Conservation (phyloP, 1,140 invertebrate genomes). For the Brachionus rubens region DNA sequence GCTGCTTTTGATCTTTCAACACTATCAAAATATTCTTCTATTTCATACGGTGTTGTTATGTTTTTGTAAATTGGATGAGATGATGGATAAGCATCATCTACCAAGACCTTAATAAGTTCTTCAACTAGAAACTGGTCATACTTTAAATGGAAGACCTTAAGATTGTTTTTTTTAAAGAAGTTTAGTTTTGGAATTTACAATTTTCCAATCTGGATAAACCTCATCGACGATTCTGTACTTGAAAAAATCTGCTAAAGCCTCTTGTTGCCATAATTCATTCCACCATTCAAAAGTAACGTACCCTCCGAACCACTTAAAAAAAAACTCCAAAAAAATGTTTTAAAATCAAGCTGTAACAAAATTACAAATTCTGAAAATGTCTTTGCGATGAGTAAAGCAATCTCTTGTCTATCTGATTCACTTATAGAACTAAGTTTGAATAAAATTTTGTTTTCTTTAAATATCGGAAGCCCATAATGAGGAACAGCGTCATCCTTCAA, state of each 20-base stretch:
- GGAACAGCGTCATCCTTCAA: neutral
- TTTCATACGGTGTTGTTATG: slow-evolving; percentile 18
- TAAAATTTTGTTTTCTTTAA: slow-evolving; percentile 27
- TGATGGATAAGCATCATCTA: slow-evolving; percentile 20
- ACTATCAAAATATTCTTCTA: slow-evolving; percentile 42
- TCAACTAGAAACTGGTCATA: slow-evolving; percentile 26
- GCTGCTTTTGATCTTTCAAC: slow-evolving; percentile 36
- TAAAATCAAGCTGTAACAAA: neutral
- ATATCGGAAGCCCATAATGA: slow-evolving; percentile 16
- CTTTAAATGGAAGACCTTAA: neutral
- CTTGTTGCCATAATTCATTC: slow-evolving; percentile 45
- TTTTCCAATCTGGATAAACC: slow-evolving; percentile 23
- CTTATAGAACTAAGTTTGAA: neutral
- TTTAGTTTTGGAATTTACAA: neutral
- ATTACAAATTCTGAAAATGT: slow-evolving; percentile 41
- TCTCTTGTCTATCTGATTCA: slow-evolving; percentile 29
- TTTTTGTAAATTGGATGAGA: slow-evolving; percentile 34
- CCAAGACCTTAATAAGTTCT: slow-evolving; percentile 4
- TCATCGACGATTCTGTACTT: slow-evolving; percentile 15
- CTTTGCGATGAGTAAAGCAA: slow-evolving; percentile 41
- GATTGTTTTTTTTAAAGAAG: neutral
- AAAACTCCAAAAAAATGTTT: neutral
- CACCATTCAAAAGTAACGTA: slow-evolving; percentile 43
- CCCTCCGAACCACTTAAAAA: slow-evolving; percentile 31
- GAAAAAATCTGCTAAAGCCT: slow-evolving; percentile 35